Evolutionary conservation across 23 tunicate species (phyloP), one percentile per base, ranked within the genome.

Genomic region (Trididemnum clinides): DNA sequence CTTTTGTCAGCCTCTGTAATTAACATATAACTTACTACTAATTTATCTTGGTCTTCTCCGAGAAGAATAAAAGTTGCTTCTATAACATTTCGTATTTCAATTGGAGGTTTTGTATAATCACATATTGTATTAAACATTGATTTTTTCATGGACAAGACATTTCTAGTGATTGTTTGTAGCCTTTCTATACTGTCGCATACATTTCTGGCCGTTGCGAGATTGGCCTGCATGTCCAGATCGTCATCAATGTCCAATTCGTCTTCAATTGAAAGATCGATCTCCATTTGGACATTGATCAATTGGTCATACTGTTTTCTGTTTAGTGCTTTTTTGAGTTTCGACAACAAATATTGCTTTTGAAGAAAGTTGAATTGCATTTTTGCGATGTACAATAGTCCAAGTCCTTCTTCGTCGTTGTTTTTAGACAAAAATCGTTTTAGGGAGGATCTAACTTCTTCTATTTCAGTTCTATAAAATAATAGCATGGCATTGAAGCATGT

Each of bases 41-140:
- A 28, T 59, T 59, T 59, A 19, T 59, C 66, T 59, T 59, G 66
- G 22, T 59, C 66, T 59, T 59, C 66, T 59, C 66, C 66, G 66
- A 59, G 66, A 19, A 59, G 25, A n/a, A 59, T 59, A n/a, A 59
- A 59, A 25, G 66, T 28, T 59, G 66, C 66, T n/a, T 59, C 66
- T 28, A 59, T 59, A 12, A 59, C 66, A n/a, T 59, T 59, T 5
- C 66, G 20, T 3, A 59, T 28, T n/a, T 59, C 66, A 59, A 28
- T n/a, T 12, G 66, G 66, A 59, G 66, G 66, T n/a, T 59, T 59
- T 19, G 66, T 10, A 59, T 59, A 59, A 10, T 59, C 25, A 59
- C 66, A 59, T 59, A 59, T 59, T 59, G 20, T 59, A 4, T 59
- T 28, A 25, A 59, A n/a, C 5, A 19, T 12, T 10, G 20, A 10